Conservation (phyloP, 2,888 invertebrate species). For the Temnothorax rugatulus region DNA sequence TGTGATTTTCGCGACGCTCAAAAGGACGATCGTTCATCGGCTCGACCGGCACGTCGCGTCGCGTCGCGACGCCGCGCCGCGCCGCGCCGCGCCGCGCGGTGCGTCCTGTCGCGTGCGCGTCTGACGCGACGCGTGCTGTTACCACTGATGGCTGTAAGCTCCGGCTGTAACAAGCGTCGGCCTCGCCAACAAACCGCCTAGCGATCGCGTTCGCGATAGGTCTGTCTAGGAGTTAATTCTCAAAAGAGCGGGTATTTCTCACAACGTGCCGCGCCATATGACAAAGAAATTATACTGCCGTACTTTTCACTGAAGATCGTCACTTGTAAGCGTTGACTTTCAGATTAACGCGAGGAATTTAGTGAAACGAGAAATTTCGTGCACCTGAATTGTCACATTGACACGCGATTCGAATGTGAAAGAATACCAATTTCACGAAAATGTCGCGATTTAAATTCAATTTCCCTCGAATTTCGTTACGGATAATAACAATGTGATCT, state of each 20-base stretch:
- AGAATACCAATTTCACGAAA: not conserved
- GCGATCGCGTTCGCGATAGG: not conserved
- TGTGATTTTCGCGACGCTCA: not conserved
- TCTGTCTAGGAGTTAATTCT: not conserved
- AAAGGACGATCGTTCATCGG: constrained; percentile 4
- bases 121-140: constrained; percentile 55
- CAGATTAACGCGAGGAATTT: not conserved
- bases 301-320: not conserved
- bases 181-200: not conserved
- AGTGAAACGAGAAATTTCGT: not conserved
- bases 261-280: not conserved
- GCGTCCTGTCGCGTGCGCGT: constrained; percentile 66
- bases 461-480: not conserved
- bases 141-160: constrained; percentile 48
- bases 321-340: not conserved
- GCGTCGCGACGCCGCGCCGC: constrained; percentile 8
- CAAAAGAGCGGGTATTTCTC: not conserved
- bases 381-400: not conserved
- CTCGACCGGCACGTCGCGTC: constrained; percentile 31
- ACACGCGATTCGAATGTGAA: not conserved
- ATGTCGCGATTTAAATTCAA: not conserved
- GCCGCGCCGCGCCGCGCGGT: constrained; percentile 24
- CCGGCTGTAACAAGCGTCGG: not conserved
- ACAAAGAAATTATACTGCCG: not conserved
- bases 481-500: not conserved